Percentiles rank a stretch among this genome's conserved stretches.
Evolutionary conservation across 2,113 vertebrate genomes (phyloP).

Genomic region (Misgurnus mizolepis): DNA sequence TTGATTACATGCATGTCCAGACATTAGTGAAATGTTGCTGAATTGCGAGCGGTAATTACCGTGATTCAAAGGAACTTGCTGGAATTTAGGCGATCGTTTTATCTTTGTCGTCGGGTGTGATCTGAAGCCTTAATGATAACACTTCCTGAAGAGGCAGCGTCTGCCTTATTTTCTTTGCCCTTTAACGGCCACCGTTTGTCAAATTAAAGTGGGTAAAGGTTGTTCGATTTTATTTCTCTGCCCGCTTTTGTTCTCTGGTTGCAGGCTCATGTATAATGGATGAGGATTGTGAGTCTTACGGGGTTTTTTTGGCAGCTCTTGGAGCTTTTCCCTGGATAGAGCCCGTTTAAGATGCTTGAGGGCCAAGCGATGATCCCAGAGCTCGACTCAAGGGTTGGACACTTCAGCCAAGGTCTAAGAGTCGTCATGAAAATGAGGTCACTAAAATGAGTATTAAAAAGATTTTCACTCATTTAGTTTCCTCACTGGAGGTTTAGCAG

Average conservation of each 20-base stretch:
- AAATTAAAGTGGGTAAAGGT: slow-evolving; percentile 64
- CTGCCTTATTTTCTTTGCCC: slow-evolving; percentile 9
- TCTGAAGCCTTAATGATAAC: not conserved
- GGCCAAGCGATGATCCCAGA: slow-evolving; percentile 57
- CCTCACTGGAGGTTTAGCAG: not conserved
- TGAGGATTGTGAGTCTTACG: slow-evolving; percentile 66
- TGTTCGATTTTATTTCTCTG: slow-evolving; percentile 58
- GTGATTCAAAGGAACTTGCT: not conserved
- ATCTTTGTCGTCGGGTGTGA: not conserved
- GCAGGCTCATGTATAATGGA: slow-evolving; percentile 73
- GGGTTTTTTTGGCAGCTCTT: slow-evolving; percentile 53
- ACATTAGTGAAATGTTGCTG: not conserved
- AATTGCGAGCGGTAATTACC: not conserved
- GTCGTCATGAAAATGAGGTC: slow-evolving; percentile 13
- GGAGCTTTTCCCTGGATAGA: slow-evolving; percentile 61
- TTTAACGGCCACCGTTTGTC: slow-evolving; percentile 59
- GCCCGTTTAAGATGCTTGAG: slow-evolving; percentile 67
- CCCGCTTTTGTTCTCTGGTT: slow-evolving; percentile 72
- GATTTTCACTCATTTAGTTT: not conserved
- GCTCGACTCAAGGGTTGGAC: slow-evolving; percentile 1
- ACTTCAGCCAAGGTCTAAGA: slow-evolving; percentile 3
- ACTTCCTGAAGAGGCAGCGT: slow-evolving; percentile 3
- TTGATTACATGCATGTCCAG: not conserved
- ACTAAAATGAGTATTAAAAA: not conserved
- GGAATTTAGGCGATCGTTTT: not conserved